Percentiles rank a stretch among this genome's conserved stretches.
These are phyloP conservation scores for Cynodonichthys magdalenae DNA, from an alignment of 2,797 vertebrate species.

Conservation along the genomic window DNA sequence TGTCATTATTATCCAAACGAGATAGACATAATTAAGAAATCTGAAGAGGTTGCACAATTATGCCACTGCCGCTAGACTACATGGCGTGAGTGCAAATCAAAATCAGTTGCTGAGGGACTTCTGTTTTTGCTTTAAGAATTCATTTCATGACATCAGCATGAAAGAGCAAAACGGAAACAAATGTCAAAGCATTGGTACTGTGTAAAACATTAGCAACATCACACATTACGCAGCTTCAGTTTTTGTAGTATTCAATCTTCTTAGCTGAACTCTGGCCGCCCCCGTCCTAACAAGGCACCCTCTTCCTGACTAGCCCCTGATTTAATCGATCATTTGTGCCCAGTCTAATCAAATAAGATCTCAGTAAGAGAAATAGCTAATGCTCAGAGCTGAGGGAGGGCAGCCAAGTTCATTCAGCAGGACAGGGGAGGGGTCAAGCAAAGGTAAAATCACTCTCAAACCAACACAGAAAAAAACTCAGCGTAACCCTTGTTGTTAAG, in stretches of 20 bases:
- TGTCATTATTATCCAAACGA: conserved; percentile 77
- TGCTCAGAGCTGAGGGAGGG: conserved; percentile 45
- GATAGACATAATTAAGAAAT: conserved; percentile 78
- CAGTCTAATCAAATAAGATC: conserved; percentile 72
- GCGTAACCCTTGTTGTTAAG: conserved; percentile 44
- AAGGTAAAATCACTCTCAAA: conserved; percentile 60
- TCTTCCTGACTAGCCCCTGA: conserved; percentile 62
- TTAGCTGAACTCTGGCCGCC: conserved; percentile 60
- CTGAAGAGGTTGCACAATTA: conserved; percentile 75
- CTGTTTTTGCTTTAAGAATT: conserved; percentile 64
- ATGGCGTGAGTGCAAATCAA: conserved; percentile 66
- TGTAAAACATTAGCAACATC: conserved; percentile 49
- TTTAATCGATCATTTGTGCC: conserved; percentile 78
- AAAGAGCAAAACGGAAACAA: conserved; percentile 37
- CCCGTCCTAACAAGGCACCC: conserved; percentile 59
- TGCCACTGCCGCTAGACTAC: conserved; percentile 50
- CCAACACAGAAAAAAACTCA: conserved; percentile 26
- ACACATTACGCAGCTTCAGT: conserved; percentile 47
- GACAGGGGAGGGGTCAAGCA: conserved; percentile 58
- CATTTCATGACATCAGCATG: conserved; percentile 39
- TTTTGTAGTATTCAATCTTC: conserved; percentile 58
- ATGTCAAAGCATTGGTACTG: conserved; percentile 43
- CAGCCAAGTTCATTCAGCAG: conserved; percentile 58
- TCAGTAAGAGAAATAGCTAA: conserved; percentile 62
- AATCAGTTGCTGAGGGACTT: conserved; percentile 71